Conservation (phyloP, 2,888 invertebrate species). For the Leptinotarsa tumamoca region DNA sequence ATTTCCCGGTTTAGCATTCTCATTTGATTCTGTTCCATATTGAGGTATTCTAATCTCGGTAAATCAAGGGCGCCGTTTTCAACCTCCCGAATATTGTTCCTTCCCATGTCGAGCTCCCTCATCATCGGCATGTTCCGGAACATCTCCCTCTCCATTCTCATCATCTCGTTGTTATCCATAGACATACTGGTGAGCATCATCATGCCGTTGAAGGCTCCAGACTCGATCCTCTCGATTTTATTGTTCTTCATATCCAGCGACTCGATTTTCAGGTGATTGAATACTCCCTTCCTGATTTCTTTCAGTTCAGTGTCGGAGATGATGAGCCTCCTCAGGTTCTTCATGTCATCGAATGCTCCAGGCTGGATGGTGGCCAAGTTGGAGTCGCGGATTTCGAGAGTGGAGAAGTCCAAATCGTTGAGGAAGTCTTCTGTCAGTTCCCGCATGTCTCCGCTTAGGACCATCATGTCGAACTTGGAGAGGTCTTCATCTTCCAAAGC, state of each 20-base stretch:
- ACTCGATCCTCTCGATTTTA: conserved; percentile 26
- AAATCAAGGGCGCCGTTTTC: not conserved
- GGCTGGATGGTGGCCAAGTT: not conserved
- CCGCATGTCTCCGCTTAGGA: not conserved
- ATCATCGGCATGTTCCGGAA: conserved; percentile 8
- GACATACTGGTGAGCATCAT: conserved; percentile 4
- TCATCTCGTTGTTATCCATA: conserved; percentile 32
- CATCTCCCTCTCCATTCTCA: conserved; percentile 10
- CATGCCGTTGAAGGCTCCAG: conserved; percentile 27
- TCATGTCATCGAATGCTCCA: conserved; percentile 24
- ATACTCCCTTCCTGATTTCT: conserved; percentile 17
- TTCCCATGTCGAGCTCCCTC: not conserved
- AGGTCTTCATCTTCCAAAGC: not conserved
- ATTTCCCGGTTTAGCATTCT: not conserved
- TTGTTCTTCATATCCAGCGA: conserved; percentile 24
- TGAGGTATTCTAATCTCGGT: not conserved
- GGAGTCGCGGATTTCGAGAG: not conserved
- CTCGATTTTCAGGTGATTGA: conserved; percentile 21
- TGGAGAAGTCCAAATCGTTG: not conserved
- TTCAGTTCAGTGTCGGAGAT: conserved; percentile 23
- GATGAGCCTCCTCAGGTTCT: not conserved
- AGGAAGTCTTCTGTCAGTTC: not conserved
- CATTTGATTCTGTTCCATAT: not conserved
- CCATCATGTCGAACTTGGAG: not conserved
- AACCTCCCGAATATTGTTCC: not conserved